Evolutionary conservation across 2,888 invertebrate species (phyloP), one percentile per base, ranked within the genome.

Genomic region (Chymomyza fuscimana): DNA sequence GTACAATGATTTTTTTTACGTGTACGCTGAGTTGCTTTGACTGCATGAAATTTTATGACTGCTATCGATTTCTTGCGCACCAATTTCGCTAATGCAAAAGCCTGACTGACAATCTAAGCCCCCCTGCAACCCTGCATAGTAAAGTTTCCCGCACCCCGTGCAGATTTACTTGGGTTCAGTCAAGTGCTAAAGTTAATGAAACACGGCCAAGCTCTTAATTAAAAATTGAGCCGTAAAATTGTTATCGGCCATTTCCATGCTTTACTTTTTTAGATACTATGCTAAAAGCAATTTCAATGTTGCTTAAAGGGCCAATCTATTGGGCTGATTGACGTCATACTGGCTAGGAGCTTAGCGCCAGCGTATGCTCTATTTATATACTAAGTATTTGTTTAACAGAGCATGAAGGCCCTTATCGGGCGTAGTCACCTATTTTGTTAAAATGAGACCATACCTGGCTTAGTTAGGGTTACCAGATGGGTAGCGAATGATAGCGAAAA

Each of bases 31-130:
- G 32, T 32, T 32, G 9, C 58, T 22, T 25, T 58, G 58, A 58
- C 15, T 82, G 73, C 80, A 74, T 69, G 74, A 82, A 77, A 67
- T 83, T 82, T 79, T 73, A 78, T 76, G 80, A 76, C 73, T 76
- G 67, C 65, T 82, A 84, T 82, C 85, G 82, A 87, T 82, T 79
- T 74, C 70, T 67, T 64, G 32, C 51, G 52, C 51, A 40, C 40
- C 40, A 46, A 46, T 46, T 46, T 32, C 32, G 32, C 32, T 32
- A 32, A 32, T 32, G 32, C 32, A 32, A 32, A 32, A 46, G 40
- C 32, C 7, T 7, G 65, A 66, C 54, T 54, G 56, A 65, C 69
- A 56, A 68, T 69, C 50, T 25, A 29, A 12, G 29, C 40, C 25
- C 36, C 32, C 32, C 32, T 32, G 32, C 32, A 5, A 40, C 9